Evolutionary conservation across 2,797 vertebrate species (phyloP).

Genomic region (Danio tinwini): DNA sequence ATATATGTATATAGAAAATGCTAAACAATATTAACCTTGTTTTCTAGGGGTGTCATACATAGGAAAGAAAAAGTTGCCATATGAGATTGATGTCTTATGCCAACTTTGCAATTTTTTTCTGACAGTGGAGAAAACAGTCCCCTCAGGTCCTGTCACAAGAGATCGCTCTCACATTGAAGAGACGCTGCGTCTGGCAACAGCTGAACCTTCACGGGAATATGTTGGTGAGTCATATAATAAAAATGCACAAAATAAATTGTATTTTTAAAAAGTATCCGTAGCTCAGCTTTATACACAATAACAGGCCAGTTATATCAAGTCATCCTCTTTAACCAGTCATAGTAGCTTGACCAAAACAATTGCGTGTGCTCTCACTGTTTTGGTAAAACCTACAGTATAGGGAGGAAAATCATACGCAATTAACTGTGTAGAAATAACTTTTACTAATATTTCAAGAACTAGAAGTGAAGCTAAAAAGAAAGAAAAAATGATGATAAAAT

Average conservation of each 20-base stretch:
- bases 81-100: background rate
- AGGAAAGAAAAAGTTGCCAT: background rate
- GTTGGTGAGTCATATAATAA: slow-evolving; percentile 77
- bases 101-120: slow-evolving; percentile 21
- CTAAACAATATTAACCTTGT: background rate
- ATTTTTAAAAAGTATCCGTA: background rate
- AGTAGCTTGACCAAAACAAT: background rate
- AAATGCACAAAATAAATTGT: background rate
- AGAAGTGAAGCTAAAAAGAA: too few relatives aligned
- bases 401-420: background rate
- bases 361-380: background rate
- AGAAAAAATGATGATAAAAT: too few relatives aligned
- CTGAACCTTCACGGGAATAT: slow-evolving; percentile 84
- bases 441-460: background rate
- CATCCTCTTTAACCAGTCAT: background rate
- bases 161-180: slow-evolving; percentile 92
- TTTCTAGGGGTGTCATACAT: background rate
- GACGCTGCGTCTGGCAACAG: slow-evolving; percentile 83
- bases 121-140: slow-evolving; percentile 69
- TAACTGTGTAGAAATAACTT: background rate
- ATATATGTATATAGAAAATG: background rate
- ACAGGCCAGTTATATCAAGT: background rate
- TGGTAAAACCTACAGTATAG: background rate
- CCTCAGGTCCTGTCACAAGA: slow-evolving; percentile 69
- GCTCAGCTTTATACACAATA: too few relatives aligned